These are phyloP conservation scores for Eilema sororculum DNA, from an alignment of 2,888 invertebrate genomes.

Conservation along the genomic window DNA sequence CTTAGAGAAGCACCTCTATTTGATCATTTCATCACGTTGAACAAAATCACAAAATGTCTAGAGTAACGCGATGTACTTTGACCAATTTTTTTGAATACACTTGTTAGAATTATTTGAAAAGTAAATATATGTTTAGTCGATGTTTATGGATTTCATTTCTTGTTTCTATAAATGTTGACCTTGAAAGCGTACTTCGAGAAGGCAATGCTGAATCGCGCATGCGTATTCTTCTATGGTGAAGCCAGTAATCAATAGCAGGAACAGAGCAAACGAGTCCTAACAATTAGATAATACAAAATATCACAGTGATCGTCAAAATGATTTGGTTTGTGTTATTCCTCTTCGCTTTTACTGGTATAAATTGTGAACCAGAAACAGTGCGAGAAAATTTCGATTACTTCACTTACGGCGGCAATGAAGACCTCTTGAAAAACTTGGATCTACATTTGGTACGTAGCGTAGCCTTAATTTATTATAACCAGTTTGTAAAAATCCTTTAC, in stretches of 20 bases:
- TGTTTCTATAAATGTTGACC: constrained; percentile 61
- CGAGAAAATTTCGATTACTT: constrained; percentile 82
- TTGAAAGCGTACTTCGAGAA: constrained; percentile 60
- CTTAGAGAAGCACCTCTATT: constrained; percentile 57
- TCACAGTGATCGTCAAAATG: constrained; percentile 62
- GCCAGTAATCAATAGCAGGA: constrained; percentile 75
- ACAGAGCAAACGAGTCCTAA: constrained; percentile 59
- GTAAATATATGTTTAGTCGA: constrained; percentile 70
- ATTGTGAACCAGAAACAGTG: constrained; percentile 81
- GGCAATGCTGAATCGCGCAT: constrained; percentile 67
- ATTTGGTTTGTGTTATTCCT: constrained; percentile 64
- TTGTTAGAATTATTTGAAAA: constrained; percentile 68
- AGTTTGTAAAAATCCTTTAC: not conserved
- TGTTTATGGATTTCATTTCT: constrained; percentile 63
- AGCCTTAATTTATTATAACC: not conserved
- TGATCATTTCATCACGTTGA: constrained; percentile 50
- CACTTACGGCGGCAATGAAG: constrained; percentile 78
- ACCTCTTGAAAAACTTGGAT: constrained; percentile 76
- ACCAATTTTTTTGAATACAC: constrained; percentile 61
- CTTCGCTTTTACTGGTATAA: constrained; percentile 60
- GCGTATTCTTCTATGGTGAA: constrained; percentile 61
- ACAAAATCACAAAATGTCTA: constrained; percentile 37
- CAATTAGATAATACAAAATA: constrained; percentile 68
- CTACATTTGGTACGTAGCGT: constrained; percentile 67
- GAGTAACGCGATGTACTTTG: constrained; percentile 47